Base-by-base conservation (phyloP, 2,797 vertebrate species). In the Limnodromus scolopaceus region DNA sequence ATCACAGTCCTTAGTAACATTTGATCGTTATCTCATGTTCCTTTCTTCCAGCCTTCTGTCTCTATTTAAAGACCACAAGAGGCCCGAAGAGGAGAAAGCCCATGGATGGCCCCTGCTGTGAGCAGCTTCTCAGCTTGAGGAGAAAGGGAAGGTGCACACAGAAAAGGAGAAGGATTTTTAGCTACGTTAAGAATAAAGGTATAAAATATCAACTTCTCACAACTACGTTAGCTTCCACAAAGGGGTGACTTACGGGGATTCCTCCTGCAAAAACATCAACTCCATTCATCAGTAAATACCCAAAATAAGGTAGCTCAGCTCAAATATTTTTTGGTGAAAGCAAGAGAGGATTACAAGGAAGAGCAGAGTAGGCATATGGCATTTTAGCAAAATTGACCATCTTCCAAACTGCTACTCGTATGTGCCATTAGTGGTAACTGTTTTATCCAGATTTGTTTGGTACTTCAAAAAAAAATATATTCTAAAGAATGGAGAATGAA, bases 1-100 rank as follows among this genome's bases (percentile, higher is more conserved):
- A 39, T 5, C 25, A 9, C 15, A 24, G 54, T 10, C 49, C n/a
- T 36, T 5, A 8, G 36, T 4, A 10, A 14, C 53, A 10, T 8
- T 3, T 5, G 66, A 6, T 24, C 9, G 2, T 8, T 39, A 5
- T 15, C 68, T 22, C n/a, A 0, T 0, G 25, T 4, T 34, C 32
- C 38, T 16, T 36, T 30, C 32, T 25, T 27, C 48, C 64, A 34
- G 46, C 46, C 16, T 4, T 14, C 8, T 15, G 61, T 11, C 61
- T 46, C 2, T 7, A 41, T 1, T 6, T 6, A 16, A 25, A 27
- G 36, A 13, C 22, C 46, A 27, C 17, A 5, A 13, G 19, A 45
- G 39, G 22, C 27, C 14, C 16, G 46, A 32, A 16, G 54, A 24
- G 53, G 16, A 30, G 16, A 25, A 25, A 16, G n/a, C 23, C 55